Percentiles rank a stretch among this genome's conserved stretches.
phyloP scores from a whole-genome alignment of 1,140 invertebrate species.

The Aphelinus atriplicis region DNA sequence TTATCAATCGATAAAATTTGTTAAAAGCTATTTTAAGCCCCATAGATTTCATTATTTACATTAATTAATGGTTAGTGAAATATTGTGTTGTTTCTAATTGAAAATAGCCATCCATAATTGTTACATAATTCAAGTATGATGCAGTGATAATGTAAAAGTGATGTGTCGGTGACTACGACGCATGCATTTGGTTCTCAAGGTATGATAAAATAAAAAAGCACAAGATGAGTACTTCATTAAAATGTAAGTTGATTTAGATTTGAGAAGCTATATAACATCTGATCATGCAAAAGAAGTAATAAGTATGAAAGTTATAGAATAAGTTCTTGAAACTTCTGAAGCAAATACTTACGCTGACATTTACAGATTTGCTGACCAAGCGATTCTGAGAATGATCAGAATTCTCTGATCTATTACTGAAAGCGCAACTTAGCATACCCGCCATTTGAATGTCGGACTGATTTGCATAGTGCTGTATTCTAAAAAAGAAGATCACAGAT shows the following conservation, averaged over 20 bases:
- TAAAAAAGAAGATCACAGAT: conserved; percentile 54
- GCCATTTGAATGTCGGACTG: conserved; percentile 91
- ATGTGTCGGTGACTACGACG: not conserved
- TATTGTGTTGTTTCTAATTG: not conserved
- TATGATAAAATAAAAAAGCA: not conserved
- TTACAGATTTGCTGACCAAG: conserved; percentile 63
- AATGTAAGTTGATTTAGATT: conserved; percentile 1
- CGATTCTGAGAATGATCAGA: conserved; percentile 53
- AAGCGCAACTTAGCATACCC: conserved; percentile 90
- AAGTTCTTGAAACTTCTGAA: conserved; percentile 1
- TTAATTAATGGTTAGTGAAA: not conserved
- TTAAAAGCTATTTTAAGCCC: not conserved
- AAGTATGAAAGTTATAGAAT: conserved; percentile 5
- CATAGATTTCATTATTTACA: not conserved
- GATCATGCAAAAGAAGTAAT: conserved; percentile 12
- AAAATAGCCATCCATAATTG: too few relatives aligned
- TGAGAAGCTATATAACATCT: conserved; percentile 5
- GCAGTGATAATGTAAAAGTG: too few relatives aligned
- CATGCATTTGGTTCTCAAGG: conserved; percentile 37
- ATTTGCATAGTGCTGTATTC: conserved; percentile 81
- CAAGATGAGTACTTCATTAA: not conserved
- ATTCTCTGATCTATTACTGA: conserved; percentile 70
- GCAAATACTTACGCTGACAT: conserved; percentile 65
- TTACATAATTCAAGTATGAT: too few relatives aligned
- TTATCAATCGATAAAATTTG: not conserved